These are phyloP conservation scores for Ichneumoninae sp. DNA, from an alignment of 2,888 invertebrate genomes.

Conservation along the genomic window DNA sequence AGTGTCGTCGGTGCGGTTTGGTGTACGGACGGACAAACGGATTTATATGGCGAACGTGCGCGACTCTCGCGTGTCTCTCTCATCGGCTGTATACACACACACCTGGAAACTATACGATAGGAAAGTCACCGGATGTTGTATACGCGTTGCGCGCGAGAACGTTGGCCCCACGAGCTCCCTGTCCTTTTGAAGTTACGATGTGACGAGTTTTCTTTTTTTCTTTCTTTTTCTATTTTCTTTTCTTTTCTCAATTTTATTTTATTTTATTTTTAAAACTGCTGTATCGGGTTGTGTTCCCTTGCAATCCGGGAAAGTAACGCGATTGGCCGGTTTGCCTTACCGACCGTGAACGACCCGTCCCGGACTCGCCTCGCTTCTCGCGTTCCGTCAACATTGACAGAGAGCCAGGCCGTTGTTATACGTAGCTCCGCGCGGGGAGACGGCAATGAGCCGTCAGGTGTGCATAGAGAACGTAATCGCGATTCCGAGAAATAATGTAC, in stretches of 20 bases:
- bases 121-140: conserved; percentile 65
- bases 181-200: conserved; percentile 54
- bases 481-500: conserved; percentile 37
- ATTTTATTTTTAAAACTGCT: conserved; percentile 12
- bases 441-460: conserved; percentile 8
- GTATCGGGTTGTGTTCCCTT: conserved; percentile 34
- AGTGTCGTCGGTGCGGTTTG: conserved; percentile 16
- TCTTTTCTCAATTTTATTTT: background rate
- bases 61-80: conserved; percentile 20
- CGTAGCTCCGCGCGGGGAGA: background rate
- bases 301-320: conserved; percentile 65
- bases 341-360: conserved; percentile 56
- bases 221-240: background rate
- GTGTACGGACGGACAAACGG: conserved; percentile 48
- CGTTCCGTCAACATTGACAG: conserved; percentile 65
- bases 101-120: conserved; percentile 54
- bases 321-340: conserved; percentile 63
- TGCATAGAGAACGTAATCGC: conserved; percentile 50
- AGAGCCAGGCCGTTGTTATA: background rate
- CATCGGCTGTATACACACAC: conserved; percentile 3
- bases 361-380: conserved; percentile 46
- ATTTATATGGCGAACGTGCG: conserved; percentile 65
- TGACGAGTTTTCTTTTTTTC: conserved; percentile 39
- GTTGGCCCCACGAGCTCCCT: conserved; percentile 15
- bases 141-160: conserved; percentile 20